These are phyloP conservation scores for Nannospalax galili DNA, from an alignment of 2,113 vertebrate genomes.

Conservation along the genomic window DNA sequence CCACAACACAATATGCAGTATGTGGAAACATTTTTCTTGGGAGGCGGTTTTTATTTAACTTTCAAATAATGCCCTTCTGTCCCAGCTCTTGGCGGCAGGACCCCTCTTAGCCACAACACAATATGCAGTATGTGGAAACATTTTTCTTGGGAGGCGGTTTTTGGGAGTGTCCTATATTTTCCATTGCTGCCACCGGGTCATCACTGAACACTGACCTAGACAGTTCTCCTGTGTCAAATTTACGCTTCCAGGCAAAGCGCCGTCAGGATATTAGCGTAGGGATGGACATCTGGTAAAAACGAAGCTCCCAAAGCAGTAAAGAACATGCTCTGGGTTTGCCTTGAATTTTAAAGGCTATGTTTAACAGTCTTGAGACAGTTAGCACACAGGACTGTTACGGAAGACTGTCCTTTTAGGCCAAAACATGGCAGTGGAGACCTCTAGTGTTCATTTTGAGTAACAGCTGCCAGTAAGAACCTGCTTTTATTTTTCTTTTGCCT, in stretches of 20 bases:
- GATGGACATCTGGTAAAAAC: background rate
- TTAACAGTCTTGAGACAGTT: background rate
- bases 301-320: background rate
- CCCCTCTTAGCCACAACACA: background rate
- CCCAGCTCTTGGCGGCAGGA: background rate
- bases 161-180: background rate
- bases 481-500: background rate
- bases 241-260: background rate
- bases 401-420: conserved; percentile 1
- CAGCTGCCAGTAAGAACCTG: background rate
- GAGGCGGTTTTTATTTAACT: background rate
- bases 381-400: background rate
- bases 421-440: conserved; percentile 70
- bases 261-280: background rate
- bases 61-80: background rate
- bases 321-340: background rate
- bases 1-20: fast-evolving
- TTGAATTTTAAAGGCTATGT: background rate
- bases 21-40: background rate
- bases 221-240: background rate
- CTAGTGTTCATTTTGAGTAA: conserved; percentile 79
- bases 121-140: fast-evolving
- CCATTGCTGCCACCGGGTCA: background rate
- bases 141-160: background rate
- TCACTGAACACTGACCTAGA: background rate